These are phyloP conservation scores for Monopis laevigella DNA, from an alignment of 2,888 invertebrate genomes.

Conservation along the genomic window DNA sequence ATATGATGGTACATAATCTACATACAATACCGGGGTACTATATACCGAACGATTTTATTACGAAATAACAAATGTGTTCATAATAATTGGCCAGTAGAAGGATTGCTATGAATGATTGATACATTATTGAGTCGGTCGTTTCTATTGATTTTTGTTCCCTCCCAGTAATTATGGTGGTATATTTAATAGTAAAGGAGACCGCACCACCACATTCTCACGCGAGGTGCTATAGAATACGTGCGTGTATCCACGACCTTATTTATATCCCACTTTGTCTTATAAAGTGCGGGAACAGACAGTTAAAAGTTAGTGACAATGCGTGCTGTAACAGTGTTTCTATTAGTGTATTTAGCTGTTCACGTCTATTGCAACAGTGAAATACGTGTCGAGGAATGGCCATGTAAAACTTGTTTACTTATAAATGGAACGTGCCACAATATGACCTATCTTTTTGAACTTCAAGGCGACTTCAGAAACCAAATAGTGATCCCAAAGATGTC, in stretches of 20 bases:
- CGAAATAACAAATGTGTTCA: no score
- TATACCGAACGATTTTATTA: no score
- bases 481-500: constrained; percentile 43
- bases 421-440: constrained; percentile 38
- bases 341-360: no score
- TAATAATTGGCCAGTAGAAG: no score
- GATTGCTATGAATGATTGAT: no score
- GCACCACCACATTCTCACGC: constrained; percentile 26
- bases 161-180: constrained; percentile 17
- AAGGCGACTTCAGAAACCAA: constrained; percentile 38
- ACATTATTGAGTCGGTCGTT: no score
- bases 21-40: no score
- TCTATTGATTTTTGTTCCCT: no score
- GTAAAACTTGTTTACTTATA: constrained; percentile 34
- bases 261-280: not conserved
- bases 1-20: no score
- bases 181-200: constrained; percentile 29
- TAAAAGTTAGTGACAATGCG: not conserved
- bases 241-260: constrained; percentile 19
- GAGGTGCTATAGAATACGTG: constrained; percentile 25
- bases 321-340: no score
- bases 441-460: constrained; percentile 34
- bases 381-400: no score
- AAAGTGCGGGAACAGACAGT: constrained; percentile 11
- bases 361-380: no score